Percentiles rank a stretch among this genome's conserved stretches.
phyloP scores from a whole-genome alignment of 2,113 vertebrate species.

The Rhabdomys dilectus region DNA sequence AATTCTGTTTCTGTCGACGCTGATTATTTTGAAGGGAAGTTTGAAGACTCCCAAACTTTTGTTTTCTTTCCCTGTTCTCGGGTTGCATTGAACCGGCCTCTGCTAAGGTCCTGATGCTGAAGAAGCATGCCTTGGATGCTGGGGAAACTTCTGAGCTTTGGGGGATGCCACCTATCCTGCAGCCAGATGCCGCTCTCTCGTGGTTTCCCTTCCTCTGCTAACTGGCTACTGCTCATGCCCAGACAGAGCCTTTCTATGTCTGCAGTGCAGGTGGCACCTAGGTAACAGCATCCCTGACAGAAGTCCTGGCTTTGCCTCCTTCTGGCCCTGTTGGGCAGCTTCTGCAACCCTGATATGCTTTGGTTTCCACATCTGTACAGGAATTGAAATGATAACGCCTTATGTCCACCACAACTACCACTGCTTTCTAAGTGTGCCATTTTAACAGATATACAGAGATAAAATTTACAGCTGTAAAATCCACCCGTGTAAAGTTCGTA shows the following conservation, averaged over 20 bases:
- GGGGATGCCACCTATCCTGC: not conserved
- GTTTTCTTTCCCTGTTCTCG: not conserved
- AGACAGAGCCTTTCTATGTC: not conserved
- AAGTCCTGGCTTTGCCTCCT: not conserved
- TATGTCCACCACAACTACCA: not conserved
- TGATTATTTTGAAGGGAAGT: not conserved
- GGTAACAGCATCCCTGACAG: not conserved
- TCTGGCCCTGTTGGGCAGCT: accelerated
- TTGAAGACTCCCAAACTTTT: not conserved
- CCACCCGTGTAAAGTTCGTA: not conserved
- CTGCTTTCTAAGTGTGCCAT: not conserved
- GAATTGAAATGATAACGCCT: not conserved
- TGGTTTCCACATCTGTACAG: not conserved
- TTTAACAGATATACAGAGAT: not conserved
- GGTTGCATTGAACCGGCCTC: not conserved
- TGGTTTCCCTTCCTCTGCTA: not conserved
- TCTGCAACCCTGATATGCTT: not conserved
- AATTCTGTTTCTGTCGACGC: not conserved
- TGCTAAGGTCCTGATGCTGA: not conserved
- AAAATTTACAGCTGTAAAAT: not conserved
- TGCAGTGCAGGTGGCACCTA: not conserved
- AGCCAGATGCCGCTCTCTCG: not conserved
- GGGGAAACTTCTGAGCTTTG: not conserved
- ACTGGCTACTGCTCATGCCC: not conserved
- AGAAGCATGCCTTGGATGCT: not conserved